Base-by-base conservation (phyloP, 2,888 invertebrate species). In the Leptura quadrifasciata region DNA sequence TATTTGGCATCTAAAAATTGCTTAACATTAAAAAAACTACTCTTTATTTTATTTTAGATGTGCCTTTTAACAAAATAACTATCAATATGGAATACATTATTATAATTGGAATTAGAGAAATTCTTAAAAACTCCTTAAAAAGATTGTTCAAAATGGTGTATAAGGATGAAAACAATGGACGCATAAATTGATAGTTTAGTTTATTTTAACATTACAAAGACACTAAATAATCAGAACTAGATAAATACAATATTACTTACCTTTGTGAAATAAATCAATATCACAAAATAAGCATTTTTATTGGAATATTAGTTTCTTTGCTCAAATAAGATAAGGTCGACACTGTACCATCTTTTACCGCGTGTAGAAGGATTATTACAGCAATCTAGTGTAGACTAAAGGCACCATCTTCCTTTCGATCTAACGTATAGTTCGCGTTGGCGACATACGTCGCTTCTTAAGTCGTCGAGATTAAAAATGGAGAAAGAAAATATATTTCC, bases 271-370 rank as follows among this genome's bases (percentile, higher is more conserved):
- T 58, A 65, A 64, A 47, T 39, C 58, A 58, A 57, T 72, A 72
- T 72, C 72, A 72, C 65, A 72, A 72, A 65, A 72, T 72, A 64
- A 39, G 17, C 72, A 72, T 72, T 57, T 72, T 72, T 72, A 65
- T 72, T 58, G 47, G 55, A 72, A 57, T 65, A 65, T 12, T 58
- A 21, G 47, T 61, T 63, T 21, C 54, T 31, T 31, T 57, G 57
- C 21, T 69, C 20, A 58, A 65, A 72, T 18, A 65, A 55, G 10
- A 47, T 57, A 57, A 57, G 17, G 58, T 65, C 64, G 65, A 72
- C 65, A 52, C 21, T 17, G 65, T 47, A 72, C 65, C 72, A 72
- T 72, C 61, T 71, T 72, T 72, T 65, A 72, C 65, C 72, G 72
- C 72, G 72, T 72, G 72, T 65, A 35, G 21, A 57, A 58, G 17